Conservation (phyloP, 2,113 vertebrate species). For the Lethenteron reissneri region DNA sequence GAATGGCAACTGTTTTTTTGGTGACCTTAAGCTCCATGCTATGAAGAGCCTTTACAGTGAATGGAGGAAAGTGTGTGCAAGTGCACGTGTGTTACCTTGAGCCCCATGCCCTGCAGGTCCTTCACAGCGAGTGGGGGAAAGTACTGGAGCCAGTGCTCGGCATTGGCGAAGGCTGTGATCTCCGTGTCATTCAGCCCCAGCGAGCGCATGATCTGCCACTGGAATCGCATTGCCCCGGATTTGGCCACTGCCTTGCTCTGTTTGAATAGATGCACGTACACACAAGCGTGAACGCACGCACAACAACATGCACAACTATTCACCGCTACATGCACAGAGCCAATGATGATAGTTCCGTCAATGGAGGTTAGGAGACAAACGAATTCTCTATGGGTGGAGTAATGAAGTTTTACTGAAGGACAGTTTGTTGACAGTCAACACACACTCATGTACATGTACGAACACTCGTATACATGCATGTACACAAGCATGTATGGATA, state of each 20-base stretch:
- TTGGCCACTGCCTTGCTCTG: constrained; percentile 88
- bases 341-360: not conserved
- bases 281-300: not conserved
- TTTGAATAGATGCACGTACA: not conserved
- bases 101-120: constrained; percentile 69
- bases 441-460: too few relatives aligned
- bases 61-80: too few relatives aligned
- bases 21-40: too few relatives aligned
- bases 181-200: constrained; percentile 60
- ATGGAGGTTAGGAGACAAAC: too few relatives aligned
- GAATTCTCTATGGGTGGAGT: too few relatives aligned
- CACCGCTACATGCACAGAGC: not conserved
- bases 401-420: too few relatives aligned
- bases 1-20: too few relatives aligned
- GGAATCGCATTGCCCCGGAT: constrained; percentile 45
- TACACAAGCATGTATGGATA: too few relatives aligned
- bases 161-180: constrained; percentile 51
- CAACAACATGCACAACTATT: not conserved
- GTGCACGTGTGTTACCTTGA: constrained; percentile 40
- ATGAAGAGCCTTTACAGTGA: too few relatives aligned
- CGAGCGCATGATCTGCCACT: constrained; percentile 88
- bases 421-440: too few relatives aligned
- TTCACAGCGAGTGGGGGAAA: constrained; percentile 67
- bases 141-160: constrained; percentile 82
- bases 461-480: too few relatives aligned